Evolutionary conservation across 2,797 vertebrate genomes (phyloP), one percentile per base, ranked within the genome.

Genomic region (Oreortyx pictus): DNA sequence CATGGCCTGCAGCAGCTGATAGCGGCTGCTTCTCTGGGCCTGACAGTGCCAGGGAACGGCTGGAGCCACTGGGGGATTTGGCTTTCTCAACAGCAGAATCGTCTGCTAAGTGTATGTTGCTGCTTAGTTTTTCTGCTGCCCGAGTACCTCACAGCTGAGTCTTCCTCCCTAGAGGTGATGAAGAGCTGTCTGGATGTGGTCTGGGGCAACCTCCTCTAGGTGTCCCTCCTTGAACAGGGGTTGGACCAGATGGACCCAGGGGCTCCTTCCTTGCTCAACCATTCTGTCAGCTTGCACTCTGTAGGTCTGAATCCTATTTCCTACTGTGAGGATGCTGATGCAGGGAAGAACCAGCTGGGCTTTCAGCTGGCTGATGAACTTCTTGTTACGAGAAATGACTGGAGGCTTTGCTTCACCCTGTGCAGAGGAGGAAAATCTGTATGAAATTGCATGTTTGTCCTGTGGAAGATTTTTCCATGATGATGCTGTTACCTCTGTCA

Each of bases 91-190:
- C 49, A n/a, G 2, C 6, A 27, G 76, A n/a, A 60, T 81, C 4
- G 3, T 22, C 7, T 29, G 10, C 35, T 1, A 2, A 2, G 5
- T 70, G 43, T 39, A 7, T 20, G 46, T 29, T 81, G 49, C 72
- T 80, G 14, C 17, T 0, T 12, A 29, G n/a, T 24, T 74, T 46
- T 88, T 41, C 35, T 86, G 47, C 71, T 66, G 37, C 60, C 12
- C 0, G 0, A 27, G 35, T 73, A 11, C 41, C 22, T 22, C 4
- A 3, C 0, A 9, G 6, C 13, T 31, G 61, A 43, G 6, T 15
- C 39, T 64, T 6, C 13, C 39, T 43, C 61, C 39, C 27, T 31
- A 29, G 39, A 31, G 27, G 29, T 43, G 27, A 31, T 41, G 39
- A 43, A 22, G 15, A 67, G 44, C 44, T 14, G 23, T 47, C 22